Evolutionary conservation across 2,113 vertebrate species (phyloP), one percentile per base, ranked within the genome.

Genomic region (Lamprotornis superbus): DNA sequence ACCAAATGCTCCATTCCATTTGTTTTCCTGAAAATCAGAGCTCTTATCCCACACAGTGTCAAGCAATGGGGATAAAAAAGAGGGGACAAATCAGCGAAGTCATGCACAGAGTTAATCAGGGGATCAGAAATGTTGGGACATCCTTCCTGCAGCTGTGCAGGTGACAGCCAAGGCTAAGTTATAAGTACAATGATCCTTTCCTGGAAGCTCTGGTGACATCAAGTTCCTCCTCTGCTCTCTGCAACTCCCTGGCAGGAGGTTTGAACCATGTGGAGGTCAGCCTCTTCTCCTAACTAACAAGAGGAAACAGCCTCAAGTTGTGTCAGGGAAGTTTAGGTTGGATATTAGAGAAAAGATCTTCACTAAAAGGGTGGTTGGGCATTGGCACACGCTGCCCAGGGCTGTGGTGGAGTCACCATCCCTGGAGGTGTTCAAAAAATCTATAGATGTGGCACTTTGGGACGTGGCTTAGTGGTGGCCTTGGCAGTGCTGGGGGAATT

Each of bases 121-220:
- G 5, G n/a, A 31, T 11, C 6, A 7, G 31, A 23, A 18, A 10
- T 30, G 19, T 7, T 13, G 7, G 59, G 39, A 59, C 40, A 65
- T 27, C 27, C 2, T 37, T 68, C 53, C 65, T 63, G 25, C 59
- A 39, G 44, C 78, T 9, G 28, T 18, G 77, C 56, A 7, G 5
- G 39, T 47, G 44, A 30, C 53, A 77, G 83, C 64, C 60, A 53
- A 39, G 46, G 47, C 24, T 25, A 20, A 71, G 23, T 23, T 17
- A 0, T 2, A 8, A 79, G 20, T 10, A 13, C 28, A 25, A 1
- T 0, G 4, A 22, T 17, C 31, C 16, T 50, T 13, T 60, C 37
- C 42, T 10, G 11, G 65, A 37, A 86, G 74, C n/a, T 68, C 63
- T 64, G 68, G 20, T 3, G 21, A 40, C 37, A 39, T 5, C 0